Percentiles rank a stretch among this genome's conserved stretches.
These are phyloP conservation scores for Arremon brunneinucha DNA, from an alignment of 2,797 vertebrate genomes.

Conservation along the genomic window DNA sequence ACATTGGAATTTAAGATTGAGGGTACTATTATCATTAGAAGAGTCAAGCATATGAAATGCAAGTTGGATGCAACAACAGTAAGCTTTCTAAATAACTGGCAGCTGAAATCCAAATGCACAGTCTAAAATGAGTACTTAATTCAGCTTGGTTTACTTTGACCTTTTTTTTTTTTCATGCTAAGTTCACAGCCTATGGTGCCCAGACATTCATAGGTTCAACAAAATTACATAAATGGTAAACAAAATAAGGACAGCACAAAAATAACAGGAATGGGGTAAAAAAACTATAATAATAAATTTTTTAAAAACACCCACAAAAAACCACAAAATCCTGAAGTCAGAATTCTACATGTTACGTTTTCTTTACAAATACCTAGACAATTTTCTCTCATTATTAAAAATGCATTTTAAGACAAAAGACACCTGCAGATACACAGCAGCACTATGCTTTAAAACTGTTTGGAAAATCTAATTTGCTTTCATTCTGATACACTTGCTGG, in stretches of 20 bases:
- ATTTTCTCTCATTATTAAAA: neutral
- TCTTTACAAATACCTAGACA: neutral
- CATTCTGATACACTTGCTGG: neutral
- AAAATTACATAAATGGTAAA: neutral
- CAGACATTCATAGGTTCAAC: neutral
- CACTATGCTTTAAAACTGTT: neutral
- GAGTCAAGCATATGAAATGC: neutral
- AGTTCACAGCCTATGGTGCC: neutral
- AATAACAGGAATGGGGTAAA: neutral
- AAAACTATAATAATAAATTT: accelerated
- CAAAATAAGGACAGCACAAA: neutral
- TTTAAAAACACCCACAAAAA: neutral
- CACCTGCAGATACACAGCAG: neutral
- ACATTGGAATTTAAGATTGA: neutral
- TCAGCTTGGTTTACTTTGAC: neutral
- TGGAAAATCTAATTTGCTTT: neutral
- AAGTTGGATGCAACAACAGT: neutral
- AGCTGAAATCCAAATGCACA: neutral
- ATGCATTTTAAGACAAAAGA: neutral
- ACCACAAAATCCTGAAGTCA: neutral
- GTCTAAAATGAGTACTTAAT: neutral
- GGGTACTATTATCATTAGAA: neutral
- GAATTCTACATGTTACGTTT: neutral
- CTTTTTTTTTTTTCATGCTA: neutral
- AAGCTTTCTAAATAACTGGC: neutral